Base-by-base conservation (phyloP, 2,888 invertebrate species). In the Stenotaenia linearis region DNA sequence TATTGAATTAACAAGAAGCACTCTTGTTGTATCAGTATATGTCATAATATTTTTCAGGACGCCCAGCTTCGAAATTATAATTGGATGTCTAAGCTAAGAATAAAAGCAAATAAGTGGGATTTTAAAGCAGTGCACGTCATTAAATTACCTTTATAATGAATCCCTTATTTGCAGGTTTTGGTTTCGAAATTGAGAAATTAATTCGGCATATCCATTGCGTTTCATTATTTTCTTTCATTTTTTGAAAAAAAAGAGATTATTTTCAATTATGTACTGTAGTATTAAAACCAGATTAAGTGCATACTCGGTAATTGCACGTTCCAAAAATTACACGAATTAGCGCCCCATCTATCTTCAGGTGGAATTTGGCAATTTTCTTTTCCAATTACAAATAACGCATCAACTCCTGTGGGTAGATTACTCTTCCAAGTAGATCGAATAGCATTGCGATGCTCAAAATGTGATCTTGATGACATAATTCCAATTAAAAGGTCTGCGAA, bases 381-480 rank as follows among this genome's bases (percentile, higher is more conserved):
- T 23, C 77, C 77, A 37, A 77, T 25, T 9, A 77, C 37, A 45
- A 77, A 77, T 18, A n/a, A 6, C 0, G 23, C 28, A n/a, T 50
- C n/a, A 15, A 77, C 45, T 35, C n/a, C 7, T 2, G n/a, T n/a
- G n/a, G n/a, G n/a, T n/a, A n/a, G n/a, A n/a, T n/a, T 28, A 12
- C 37, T 77, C n/a, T 23, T 7, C 77, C 77, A 77, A 23, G 77
- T 45, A 10, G 18, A 6, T 45, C 77, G 18, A 40, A 77, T 45
- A 23, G 77, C 77, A 1, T 45, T n/a, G 10, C 77, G 77, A 10
- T 77, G 21, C 6, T 77, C 50, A 15, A 77, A 45, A 28, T 77
- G 15, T n/a, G 77, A 45, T 45, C 77, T 37, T 45, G 77, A 77
- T 25, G 77, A 77, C 35, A 77, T n/a, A 25, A 77, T 28, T 40